Evolutionary conservation across 1,140 invertebrate genomes (phyloP).

Genomic region (Magallana gigas): DNA sequence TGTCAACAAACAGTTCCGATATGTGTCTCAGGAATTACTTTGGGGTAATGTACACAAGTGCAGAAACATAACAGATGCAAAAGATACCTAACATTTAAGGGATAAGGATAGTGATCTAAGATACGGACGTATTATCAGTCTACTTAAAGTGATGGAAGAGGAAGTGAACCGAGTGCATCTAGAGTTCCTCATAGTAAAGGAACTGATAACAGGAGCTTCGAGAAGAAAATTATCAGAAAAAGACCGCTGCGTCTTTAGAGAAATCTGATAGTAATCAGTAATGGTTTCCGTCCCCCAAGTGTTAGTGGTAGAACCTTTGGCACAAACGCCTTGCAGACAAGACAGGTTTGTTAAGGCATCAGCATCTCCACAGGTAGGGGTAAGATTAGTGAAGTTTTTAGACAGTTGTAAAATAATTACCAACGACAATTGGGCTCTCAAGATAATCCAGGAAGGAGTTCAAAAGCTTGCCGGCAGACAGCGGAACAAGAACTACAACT

Average conservation of each 20-base stretch:
- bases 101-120: neutral
- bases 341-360: neutral
- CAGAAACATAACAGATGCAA: neutral
- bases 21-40: neutral
- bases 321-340: neutral
- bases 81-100: neutral
- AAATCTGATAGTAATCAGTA: neutral
- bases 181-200: neutral
- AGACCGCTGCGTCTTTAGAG: neutral
- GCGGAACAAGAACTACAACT: neutral
- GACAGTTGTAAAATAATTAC: constrained; percentile 10
- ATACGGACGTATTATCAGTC: neutral
- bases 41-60: neutral
- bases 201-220: neutral
- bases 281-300: neutral
- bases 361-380: constrained; percentile 22
- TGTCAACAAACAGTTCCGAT: neutral
- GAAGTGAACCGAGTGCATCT: neutral
- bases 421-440: constrained; percentile 7
- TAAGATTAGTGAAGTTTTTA: constrained; percentile 2
- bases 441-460: constrained; percentile 33
- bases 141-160: neutral
- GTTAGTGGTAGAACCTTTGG: neutral
- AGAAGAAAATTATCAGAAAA: neutral
- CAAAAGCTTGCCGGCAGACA: constrained; percentile 19